Evolutionary conservation across 2,888 invertebrate species (phyloP).

Genomic region (Nomada goodeniana): DNA sequence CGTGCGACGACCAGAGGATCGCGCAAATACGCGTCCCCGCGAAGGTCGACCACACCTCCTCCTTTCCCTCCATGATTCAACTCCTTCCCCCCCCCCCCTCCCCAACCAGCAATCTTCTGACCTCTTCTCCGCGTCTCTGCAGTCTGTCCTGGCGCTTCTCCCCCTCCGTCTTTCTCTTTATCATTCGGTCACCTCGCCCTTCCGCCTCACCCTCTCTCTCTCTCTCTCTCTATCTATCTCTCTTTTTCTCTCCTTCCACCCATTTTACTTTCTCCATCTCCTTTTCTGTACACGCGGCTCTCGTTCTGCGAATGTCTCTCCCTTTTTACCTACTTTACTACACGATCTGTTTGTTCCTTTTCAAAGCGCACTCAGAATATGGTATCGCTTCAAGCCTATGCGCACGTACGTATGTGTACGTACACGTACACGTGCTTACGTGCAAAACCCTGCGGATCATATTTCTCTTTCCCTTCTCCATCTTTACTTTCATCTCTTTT

Average conservation of each 20-base stretch:
- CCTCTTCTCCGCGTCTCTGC: conserved; percentile 14
- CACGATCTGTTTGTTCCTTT: conserved; percentile 27
- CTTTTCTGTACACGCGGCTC: background rate
- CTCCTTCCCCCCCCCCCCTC: background rate
- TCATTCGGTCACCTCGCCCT: background rate
- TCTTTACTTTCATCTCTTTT: background rate
- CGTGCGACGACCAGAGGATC: conserved; percentile 40
- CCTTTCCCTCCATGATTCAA: conserved; percentile 53
- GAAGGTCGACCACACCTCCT: conserved; percentile 79
- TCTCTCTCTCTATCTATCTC: background rate
- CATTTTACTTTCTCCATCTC: background rate
- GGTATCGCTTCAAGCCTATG: conserved; percentile 17
- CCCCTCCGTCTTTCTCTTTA: conserved; percentile 5
- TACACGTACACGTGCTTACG: background rate
- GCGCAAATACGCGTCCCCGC: conserved; percentile 71
- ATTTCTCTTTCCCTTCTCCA: conserved; percentile 24
- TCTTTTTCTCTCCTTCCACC: background rate
- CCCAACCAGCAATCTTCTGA: conserved; percentile 26
- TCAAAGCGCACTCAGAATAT: conserved; percentile 17
- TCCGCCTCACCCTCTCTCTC: conserved; percentile 2
- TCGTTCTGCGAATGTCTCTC: conserved; percentile 8
- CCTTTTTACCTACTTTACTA: conserved; percentile 1
- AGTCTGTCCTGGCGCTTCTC: background rate
- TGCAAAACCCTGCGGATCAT: conserved; percentile 15
- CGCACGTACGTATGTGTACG: background rate